phyloP scores from a whole-genome alignment of 2,113 vertebrate species.

The Anhinga rufa region DNA sequence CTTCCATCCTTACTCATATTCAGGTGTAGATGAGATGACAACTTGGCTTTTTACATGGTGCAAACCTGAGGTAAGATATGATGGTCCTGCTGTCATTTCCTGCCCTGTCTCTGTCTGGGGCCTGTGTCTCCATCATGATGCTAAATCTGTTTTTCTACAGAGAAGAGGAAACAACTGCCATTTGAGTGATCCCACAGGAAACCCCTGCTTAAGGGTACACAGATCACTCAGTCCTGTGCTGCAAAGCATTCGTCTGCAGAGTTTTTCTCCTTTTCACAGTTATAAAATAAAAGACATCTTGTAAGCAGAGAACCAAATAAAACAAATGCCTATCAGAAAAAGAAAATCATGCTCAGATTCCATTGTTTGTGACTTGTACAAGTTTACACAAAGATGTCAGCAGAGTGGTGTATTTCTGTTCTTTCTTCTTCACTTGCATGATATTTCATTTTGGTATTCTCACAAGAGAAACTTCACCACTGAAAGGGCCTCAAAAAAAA shows the following conservation, averaged over 20 bases:
- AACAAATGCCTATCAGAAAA: neutral
- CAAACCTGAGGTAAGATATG: neutral
- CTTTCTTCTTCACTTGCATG: neutral
- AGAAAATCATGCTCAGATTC: neutral
- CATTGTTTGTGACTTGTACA: neutral
- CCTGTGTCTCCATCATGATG: neutral
- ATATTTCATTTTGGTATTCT: neutral
- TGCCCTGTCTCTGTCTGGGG: neutral
- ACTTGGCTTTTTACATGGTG: rapidly evolving
- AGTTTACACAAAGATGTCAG: neutral
- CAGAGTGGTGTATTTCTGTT: neutral
- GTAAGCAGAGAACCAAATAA: neutral
- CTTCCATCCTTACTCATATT: neutral
- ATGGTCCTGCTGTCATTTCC: neutral
- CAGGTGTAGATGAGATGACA: neutral
- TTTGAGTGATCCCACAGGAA: neutral
- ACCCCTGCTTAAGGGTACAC: neutral
- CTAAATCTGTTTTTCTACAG: neutral
- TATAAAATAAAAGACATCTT: neutral
- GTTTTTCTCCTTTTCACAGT: neutral
- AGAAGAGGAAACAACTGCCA: neutral
- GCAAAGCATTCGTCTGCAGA: neutral
- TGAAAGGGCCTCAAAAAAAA: neutral
- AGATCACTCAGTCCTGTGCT: neutral
- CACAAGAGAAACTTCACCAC: neutral